These are phyloP conservation scores for Leptoteleia sp. DNA, from an alignment of 1,140 invertebrate species.

Conservation along the genomic window DNA sequence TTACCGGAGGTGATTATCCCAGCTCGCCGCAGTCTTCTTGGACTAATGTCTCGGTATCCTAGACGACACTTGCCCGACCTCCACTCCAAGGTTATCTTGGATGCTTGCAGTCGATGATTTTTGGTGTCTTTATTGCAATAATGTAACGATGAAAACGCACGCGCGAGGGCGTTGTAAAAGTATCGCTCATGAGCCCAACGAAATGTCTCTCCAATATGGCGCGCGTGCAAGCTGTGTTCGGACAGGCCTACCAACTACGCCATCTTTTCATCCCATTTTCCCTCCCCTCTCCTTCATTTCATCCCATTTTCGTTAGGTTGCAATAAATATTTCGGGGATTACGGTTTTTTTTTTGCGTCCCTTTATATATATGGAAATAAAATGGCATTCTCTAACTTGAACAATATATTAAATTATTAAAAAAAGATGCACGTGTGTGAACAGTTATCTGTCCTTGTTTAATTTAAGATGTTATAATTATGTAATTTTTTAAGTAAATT, in stretches of 20 bases:
- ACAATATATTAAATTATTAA: too few relatives aligned
- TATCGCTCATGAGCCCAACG: conserved; percentile 46
- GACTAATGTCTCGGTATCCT: too few relatives aligned
- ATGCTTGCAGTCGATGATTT: conserved; percentile 47
- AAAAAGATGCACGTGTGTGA: too few relatives aligned
- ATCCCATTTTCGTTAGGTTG: neutral
- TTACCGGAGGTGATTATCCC: conserved; percentile 41
- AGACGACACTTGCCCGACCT: too few relatives aligned
- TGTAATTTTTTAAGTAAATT: too few relatives aligned
- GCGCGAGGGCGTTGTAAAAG: conserved; percentile 83
- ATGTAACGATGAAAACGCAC: conserved; percentile 80
- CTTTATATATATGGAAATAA: too few relatives aligned
- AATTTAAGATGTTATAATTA: too few relatives aligned
- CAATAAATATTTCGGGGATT: too few relatives aligned
- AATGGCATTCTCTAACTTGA: too few relatives aligned
- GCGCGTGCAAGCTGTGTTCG: neutral
- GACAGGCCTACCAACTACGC: conserved; percentile 7
- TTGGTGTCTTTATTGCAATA: conserved; percentile 65
- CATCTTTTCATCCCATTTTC: neutral
- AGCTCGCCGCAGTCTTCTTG: neutral
- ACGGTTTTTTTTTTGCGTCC: too few relatives aligned
- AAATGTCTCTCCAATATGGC: conserved; percentile 56
- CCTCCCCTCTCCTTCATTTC: neutral
- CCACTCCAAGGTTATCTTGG: neutral
- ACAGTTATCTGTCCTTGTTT: too few relatives aligned